Conservation (phyloP, 2,888 invertebrate species). For the Leptopilina drosophilae region DNA sequence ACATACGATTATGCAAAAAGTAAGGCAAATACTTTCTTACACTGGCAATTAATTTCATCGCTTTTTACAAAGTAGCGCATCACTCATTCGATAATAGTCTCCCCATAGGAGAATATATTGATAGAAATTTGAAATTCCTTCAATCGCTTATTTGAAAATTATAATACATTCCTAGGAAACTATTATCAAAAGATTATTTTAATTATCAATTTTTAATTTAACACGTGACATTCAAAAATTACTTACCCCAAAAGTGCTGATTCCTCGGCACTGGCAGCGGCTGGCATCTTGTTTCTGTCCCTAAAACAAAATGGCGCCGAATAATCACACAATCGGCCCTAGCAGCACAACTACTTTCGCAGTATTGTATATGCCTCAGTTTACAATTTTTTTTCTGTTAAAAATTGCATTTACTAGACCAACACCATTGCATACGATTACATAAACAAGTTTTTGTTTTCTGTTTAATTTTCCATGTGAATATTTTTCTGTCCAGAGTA, state of each 20-base stretch:
- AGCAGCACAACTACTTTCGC: constrained; percentile 60
- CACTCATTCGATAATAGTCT: too few relatives aligned
- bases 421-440: neutral
- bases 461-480: too few relatives aligned
- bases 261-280: constrained; percentile 87
- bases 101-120: too few relatives aligned
- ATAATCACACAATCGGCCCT: constrained; percentile 73
- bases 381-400: neutral
- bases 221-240: constrained; percentile 30
- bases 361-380: neutral
- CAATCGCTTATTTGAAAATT: too few relatives aligned
- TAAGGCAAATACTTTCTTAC: too few relatives aligned
- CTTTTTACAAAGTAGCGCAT: too few relatives aligned
- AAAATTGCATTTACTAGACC: neutral
- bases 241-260: constrained; percentile 93
- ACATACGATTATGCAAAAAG: too few relatives aligned
- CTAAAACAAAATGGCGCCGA: constrained; percentile 76
- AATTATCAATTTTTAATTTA: neutral
- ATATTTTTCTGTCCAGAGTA: too few relatives aligned
- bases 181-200: neutral
- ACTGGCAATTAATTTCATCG: too few relatives aligned
- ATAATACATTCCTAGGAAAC: neutral
- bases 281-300: constrained; percentile 82
- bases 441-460: neutral
- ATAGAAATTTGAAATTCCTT: too few relatives aligned